Conservation (phyloP, 2,113 vertebrate species). For the Raja brachyura region DNA sequence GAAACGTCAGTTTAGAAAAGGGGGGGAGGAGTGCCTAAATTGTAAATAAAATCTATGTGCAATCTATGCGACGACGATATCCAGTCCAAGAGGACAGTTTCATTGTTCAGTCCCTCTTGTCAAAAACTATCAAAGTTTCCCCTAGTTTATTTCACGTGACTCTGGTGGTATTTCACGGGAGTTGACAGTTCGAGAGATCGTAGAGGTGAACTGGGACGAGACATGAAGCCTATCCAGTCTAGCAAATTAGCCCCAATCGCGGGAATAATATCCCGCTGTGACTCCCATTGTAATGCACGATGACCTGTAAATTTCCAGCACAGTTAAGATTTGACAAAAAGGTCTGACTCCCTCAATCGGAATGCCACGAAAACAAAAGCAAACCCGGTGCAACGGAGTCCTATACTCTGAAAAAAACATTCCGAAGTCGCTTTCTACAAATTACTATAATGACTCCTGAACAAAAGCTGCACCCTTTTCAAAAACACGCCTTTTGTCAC, state of each 20-base stretch:
- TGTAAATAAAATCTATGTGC: not conserved
- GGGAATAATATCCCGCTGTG: not conserved
- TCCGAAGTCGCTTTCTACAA: not conserved
- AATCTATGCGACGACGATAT: not conserved
- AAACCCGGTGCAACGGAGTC: not conserved
- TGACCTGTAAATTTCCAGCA: conserved; percentile 32
- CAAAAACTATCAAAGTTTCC: conserved; percentile 4
- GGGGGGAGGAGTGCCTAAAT: not conserved
- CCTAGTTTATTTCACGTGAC: conserved; percentile 32
- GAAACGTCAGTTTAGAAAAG: not conserved
- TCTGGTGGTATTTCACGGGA: not conserved
- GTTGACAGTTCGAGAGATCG: conserved; percentile 20
- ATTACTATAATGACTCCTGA: not conserved
- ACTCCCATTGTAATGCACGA: conserved; percentile 24
- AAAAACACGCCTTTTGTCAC: not conserved
- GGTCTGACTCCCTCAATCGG: not conserved
- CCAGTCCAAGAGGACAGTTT: not conserved
- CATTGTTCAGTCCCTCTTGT: not conserved
- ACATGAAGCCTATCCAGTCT: not conserved
- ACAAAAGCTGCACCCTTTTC: not conserved
- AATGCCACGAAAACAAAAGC: conserved; percentile 1
- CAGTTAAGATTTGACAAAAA: conserved; percentile 28
- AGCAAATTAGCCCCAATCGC: conserved; percentile 35
- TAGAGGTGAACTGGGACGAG: conserved; percentile 5
- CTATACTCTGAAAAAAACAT: too few species aligned